Evolutionary conservation across 37 sponge, comb jelly and placozoan species (phyloP), one percentile per base, ranked within the genome.

Genomic region (Sycon ciliatum): DNA sequence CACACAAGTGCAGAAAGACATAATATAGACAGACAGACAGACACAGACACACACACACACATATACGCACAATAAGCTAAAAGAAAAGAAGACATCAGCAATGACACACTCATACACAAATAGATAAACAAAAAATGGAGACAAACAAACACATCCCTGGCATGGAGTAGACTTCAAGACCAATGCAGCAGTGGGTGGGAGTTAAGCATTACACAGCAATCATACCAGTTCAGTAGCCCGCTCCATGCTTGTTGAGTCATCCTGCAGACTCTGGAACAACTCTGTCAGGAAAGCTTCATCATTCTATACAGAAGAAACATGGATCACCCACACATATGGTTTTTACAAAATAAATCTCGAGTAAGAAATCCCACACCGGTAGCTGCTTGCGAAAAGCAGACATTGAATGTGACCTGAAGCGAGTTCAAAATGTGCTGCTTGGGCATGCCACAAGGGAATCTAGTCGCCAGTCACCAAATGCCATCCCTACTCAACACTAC

Each of bases 221-320:
- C 80, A 56, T 38, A 84, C 85, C 33, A 86, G 42, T 60, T 85
- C 79, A 73, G 42, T 76, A 49, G 60, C 76, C 64, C 54, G 67
- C 20, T 29, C 74, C 36, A 78, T 77, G 4, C 77, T 34, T 3
- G 72, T 77, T 23, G 76, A 36, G 9, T 80, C 81, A 60, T 76
- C 71, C 4, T n/a, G 34, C 6, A 90, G 66, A 49, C 69, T 32
- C 4, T 63, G 30, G 53, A 92, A 87, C 53, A 92, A 72, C 33
- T 84, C 60, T 38, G 52, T 57, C 39, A 92, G 60, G 39, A 92
- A 87, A 20, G 32, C 13, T 0, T 38, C 37, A 56, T 92, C 85
- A 23, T 87, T 65, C 88, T 92, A 76, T 16, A 66, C 20, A 6
- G 4, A 54, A 16, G 39, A 36, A 23, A 34, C 22, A 32, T n/a